A percentile compares a stretch with the other conserved stretches of the same genome.
Evolutionary conservation across 2,113 vertebrate species (phyloP).

Genomic region (Myrmecophaga tridactyla): DNA sequence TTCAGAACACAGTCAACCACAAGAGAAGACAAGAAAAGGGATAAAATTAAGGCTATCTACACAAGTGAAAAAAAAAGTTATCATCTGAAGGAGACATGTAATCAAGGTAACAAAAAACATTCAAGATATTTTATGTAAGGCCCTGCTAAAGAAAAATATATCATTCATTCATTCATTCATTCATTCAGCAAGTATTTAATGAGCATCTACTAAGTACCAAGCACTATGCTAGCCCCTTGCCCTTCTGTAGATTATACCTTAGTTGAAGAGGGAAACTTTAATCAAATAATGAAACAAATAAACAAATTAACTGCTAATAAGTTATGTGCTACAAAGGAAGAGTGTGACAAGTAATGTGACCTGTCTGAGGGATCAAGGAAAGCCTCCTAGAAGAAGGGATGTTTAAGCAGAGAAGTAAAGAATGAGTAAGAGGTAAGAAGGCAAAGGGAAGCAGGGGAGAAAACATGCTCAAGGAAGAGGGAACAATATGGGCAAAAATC

Average conservation of each 20-base stretch:
- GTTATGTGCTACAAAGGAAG: constrained; percentile 11
- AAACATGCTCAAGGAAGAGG: neutral
- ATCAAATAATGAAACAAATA: constrained; percentile 26
- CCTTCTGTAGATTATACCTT: constrained; percentile 1
- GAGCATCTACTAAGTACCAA: neutral
- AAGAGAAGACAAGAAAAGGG: neutral
- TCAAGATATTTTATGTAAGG: neutral
- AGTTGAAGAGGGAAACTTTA: neutral
- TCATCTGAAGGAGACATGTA: neutral
- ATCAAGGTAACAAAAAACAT: constrained; percentile 22
- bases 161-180: neutral
- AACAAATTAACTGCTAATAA: constrained; percentile 5
- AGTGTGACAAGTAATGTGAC: neutral
- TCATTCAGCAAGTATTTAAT: neutral
- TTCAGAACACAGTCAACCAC: constrained; percentile 14
- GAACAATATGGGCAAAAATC: neutral
- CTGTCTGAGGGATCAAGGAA: neutral
- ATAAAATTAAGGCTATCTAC: neutral
- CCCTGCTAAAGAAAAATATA: neutral
- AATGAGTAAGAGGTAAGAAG: neutral
- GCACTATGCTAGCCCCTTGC: neutral
- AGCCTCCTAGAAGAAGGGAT: constrained; percentile 3
- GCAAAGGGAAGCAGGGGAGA: neutral
- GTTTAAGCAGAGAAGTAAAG: constrained; percentile 14
- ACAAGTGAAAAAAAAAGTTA: constrained; percentile 3